Evolutionary conservation across 2,888 invertebrate species (phyloP), one percentile per base, ranked within the genome.

Genomic region (Chaetogeoica ovagalla): DNA sequence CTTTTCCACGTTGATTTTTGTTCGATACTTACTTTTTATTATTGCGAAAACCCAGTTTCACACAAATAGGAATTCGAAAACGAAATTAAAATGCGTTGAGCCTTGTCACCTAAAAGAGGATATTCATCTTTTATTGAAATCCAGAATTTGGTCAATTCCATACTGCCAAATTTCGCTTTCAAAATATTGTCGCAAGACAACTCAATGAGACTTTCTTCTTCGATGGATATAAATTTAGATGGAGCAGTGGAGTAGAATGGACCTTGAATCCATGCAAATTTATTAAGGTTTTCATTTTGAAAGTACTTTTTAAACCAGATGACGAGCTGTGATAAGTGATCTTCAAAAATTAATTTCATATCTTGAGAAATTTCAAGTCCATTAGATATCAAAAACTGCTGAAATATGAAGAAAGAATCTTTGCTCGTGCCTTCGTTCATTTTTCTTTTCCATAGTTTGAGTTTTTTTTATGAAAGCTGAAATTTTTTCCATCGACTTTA

Each of bases 371-470:
- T 52, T 69, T 69, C 68, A 55, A 69, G 15, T 52, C 52, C 3
- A 52, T 13, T 52, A 52, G 6, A 52, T 3, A n/a, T 59, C 59
- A 59, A 59, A 69, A 43, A 57, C 68, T 69, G 19, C 55, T 37
- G 55, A 19, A 69, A 57, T n/a, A 5, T 69, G 4, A 5, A 57
- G 55, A 69, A 69, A 69, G 21, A 59, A 62, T 70, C 21, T 21
- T 70, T 70, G 6, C n/a, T 70, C 39, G 70, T 59, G 15, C 39
- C n/a, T 70, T 59, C 59, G 13, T 70, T 70, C 37, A 70, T 70
- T 70, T 57, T 70, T 70, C n/a, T 59, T 70, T 57, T 70, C 30
- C 55, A 55, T 70, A 59, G 23, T 70, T 59, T 70, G 39, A 21
- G 37, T 70, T 55, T 37, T 57, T 57, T 59, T 23, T n/a, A 48